A percentile compares a stretch with the other conserved stretches of the same genome.
Evolutionary conservation across 2,888 invertebrate species (phyloP).

Genomic region (Diplazon laetatorius): DNA sequence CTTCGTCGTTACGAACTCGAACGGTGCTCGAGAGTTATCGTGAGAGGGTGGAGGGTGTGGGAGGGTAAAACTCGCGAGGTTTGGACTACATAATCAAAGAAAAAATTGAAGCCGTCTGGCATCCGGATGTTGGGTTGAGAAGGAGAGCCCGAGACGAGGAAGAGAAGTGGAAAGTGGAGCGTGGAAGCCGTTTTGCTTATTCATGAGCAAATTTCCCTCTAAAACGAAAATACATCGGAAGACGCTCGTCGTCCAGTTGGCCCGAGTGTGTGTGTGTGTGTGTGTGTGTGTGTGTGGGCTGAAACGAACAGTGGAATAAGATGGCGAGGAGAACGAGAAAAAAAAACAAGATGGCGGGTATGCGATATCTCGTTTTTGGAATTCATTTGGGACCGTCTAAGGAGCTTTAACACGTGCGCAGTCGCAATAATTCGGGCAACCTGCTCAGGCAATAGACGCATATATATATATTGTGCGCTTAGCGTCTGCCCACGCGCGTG

Average conservation of each 20-base stretch:
- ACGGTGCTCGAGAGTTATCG: constrained; percentile 41
- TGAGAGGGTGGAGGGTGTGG: too few species aligned
- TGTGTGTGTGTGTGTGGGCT: constrained; percentile 22
- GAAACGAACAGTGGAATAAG: constrained; percentile 52
- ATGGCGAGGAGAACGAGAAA: constrained; percentile 49
- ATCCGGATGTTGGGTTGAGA: constrained; percentile 47
- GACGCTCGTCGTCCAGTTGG: constrained; percentile 35
- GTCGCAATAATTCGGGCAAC: background rate
- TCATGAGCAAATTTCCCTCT: constrained; percentile 72
- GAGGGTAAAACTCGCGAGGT: constrained; percentile 64
- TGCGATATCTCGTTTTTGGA: constrained; percentile 24
- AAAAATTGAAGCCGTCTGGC: constrained; percentile 68
- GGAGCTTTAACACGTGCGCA: constrained; percentile 17
- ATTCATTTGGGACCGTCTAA: constrained; percentile 30
- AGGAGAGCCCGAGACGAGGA: constrained; percentile 33
- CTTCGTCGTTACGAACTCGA: constrained; percentile 12
- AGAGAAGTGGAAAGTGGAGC: constrained; percentile 58
- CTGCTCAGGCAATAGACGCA: background rate
- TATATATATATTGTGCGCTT: background rate
- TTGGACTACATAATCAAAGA: constrained; percentile 69
- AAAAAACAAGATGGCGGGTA: constrained; percentile 39
- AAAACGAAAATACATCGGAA: constrained; percentile 70
- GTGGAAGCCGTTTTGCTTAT: constrained; percentile 70
- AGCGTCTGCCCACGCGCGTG: background rate
- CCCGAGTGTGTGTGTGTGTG: constrained; percentile 19